These are phyloP conservation scores for Hemicrepidius hirtus DNA, from an alignment of 2,888 invertebrate genomes.

Conservation along the genomic window DNA sequence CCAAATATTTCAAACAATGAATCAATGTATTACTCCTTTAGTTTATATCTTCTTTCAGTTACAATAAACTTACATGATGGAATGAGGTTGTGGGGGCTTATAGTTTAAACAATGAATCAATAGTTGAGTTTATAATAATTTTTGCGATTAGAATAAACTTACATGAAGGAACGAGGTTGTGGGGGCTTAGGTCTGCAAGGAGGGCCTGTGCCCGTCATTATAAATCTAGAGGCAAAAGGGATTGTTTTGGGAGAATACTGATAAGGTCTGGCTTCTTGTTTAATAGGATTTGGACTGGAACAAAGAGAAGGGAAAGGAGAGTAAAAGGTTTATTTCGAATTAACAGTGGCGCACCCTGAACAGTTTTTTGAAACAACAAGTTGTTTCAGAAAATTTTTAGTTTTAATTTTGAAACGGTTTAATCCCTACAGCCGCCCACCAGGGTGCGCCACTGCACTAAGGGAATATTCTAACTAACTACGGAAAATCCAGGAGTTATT, in stretches of 20 bases:
- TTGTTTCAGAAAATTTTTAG: background rate
- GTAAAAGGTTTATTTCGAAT: background rate
- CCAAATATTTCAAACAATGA: background rate
- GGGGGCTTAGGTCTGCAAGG: constrained; percentile 37
- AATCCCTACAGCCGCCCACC: constrained; percentile 20
- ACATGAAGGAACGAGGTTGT: constrained; percentile 12
- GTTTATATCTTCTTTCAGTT: too few relatives aligned
- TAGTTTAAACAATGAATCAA: too few relatives aligned
- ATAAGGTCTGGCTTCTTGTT: constrained; percentile 45
- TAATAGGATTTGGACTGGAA: constrained; percentile 49
- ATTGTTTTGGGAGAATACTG: constrained; percentile 11
- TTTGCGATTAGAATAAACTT: background rate
- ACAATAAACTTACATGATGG: constrained; percentile 5
- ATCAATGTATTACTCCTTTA: too few relatives aligned
- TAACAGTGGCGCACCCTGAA: constrained; percentile 27
- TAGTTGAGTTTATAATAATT: too few relatives aligned
- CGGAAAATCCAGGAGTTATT: too few relatives aligned
- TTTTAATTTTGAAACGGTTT: constrained; percentile 15
- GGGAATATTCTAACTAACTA: too few relatives aligned
- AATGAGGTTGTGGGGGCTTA: constrained; percentile 29
- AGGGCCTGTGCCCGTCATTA: constrained; percentile 25
- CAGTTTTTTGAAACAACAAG: background rate
- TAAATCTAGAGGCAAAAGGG: constrained; percentile 19
- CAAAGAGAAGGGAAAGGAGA: constrained; percentile 17
- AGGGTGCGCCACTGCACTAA: constrained; percentile 35